These are phyloP conservation scores for Hemibagrus guttatus DNA, from an alignment of 2,797 vertebrate genomes.

Conservation along the genomic window DNA sequence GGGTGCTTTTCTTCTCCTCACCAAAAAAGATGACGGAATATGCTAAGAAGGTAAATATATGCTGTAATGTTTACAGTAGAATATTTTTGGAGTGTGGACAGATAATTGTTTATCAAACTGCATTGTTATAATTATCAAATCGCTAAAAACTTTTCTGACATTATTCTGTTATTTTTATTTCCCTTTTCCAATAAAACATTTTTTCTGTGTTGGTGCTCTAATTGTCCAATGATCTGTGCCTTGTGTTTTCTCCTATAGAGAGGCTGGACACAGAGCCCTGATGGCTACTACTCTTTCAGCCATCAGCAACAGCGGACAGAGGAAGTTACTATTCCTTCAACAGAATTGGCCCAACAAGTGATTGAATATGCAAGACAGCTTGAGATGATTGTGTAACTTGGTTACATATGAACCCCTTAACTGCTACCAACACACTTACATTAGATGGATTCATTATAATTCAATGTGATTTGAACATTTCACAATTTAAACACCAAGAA, in stretches of 20 bases:
- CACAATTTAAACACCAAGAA: neutral
- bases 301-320: constrained; percentile 90
- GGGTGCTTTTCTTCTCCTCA: constrained; percentile 89
- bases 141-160: neutral
- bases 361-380: constrained; percentile 94
- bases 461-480: neutral
- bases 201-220: neutral
- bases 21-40: constrained; percentile 95
- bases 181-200: neutral
- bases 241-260: constrained; percentile 72
- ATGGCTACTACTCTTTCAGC: constrained; percentile 87
- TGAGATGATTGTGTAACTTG: constrained; percentile 92
- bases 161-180: neutral
- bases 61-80: neutral
- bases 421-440: neutral
- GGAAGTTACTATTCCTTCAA: constrained; percentile 90
- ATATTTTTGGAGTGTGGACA: too few relatives aligned
- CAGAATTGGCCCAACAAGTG: constrained; percentile 91
- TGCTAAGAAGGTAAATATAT: constrained; percentile 86
- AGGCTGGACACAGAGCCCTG: constrained; percentile 85
- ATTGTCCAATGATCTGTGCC: neutral
- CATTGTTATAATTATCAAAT: neutral
- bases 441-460: constrained; percentile 25
- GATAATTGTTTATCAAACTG: neutral
- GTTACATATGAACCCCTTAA: constrained; percentile 20